Base-by-base conservation (phyloP, 2,113 vertebrate species). In the Polypterus senegalus region DNA sequence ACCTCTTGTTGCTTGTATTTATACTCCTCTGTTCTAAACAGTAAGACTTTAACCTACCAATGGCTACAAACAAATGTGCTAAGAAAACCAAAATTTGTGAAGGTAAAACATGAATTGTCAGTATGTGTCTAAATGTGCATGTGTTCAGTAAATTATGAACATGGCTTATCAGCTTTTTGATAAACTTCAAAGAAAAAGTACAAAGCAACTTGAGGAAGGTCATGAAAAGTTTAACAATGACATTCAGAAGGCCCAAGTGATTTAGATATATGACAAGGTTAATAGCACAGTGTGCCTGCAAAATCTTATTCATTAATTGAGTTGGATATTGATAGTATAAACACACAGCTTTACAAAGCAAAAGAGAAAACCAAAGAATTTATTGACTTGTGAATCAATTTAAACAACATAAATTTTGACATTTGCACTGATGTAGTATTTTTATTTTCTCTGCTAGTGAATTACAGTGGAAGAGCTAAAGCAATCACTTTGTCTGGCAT, bases 121-220 rank as follows among this genome's bases (percentile, higher is more conserved):
- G 27, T 27, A 27, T 27, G 27, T 27, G 27, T 27, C 27, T 27
- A 27, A 27, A 27, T 27, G 27, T 27, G 27, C 27, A 27, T 27
- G 1, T 27, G 27, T 27, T 27, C 27, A 27, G 27, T 27, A 27
- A 27, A 27, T 27, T 27, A 27, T 27, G 27, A 27, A 27, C 27
- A 27, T 27, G 27, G 27, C 27, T 27, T 27, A 27, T 27, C 27
- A 27, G 27, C 27, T 27, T 27, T 27, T 27, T 27, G 27, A 27
- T 27, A 58, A 58, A 58, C 56, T 58, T 58, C 56, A 58, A 58
- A 58, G 56, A 7, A 58, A 45, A 58, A 58, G 9, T 58, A 58
- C 43, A 27, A 56, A 27, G 56, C 56, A 43, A 45, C 4, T 58
- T 7, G 4, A 43, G 5, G n/a, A 58, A 44, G 56, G 56, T 58